Evolutionary conservation across 2,888 invertebrate species (phyloP), one percentile per base, ranked within the genome.

Genomic region (Nasonia oneida): DNA sequence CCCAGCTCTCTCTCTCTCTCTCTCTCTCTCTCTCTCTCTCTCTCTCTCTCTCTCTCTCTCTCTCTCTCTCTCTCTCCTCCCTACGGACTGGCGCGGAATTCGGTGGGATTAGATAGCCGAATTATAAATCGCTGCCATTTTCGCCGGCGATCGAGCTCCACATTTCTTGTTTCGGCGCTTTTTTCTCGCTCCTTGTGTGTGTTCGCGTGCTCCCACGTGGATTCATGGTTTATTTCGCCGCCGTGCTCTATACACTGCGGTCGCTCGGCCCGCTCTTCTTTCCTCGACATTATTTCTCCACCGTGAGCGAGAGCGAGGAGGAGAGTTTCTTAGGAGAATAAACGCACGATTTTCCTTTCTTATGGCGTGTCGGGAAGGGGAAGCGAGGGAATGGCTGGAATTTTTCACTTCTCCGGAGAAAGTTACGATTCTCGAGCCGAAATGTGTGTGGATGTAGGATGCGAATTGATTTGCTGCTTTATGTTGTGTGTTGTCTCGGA

Each of bases 51-150:
- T 23, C 64, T 29, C 39, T 29, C 29, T 29, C 29, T 29, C 29
- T 29, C 29, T 29, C 18, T 14, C 33, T 37, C 4, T 37, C 37
- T 37, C 37, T 37, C 8, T n/a, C 67, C 64, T 33, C 23, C 70
- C 18, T 42, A 10, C 37, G 14, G 33, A 18, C 23, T 18, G 67
- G n/a, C 23, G 70, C 81, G 76, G 79, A 78, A 88, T 84, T 82
- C 86, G 83, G 70, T 61, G 80, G 87, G 84, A 88, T 89, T 88
- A 87, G 89, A 89, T 89, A 89, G 78, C 85, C 61, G 88, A 89
- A 89, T 89, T 89, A 88, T 89, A 89, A 88, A 89, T 89, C 81
- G 87, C 85, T 73, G 64, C 74, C 87, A 88, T 88, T 87, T 81
- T 88, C 87, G 50, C n/a, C 29, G 47, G 10, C 78, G 86, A 86